Evolutionary conservation across 2,888 invertebrate genomes (phyloP), one percentile per base, ranked within the genome.

Genomic region (Plutella xylostella): DNA sequence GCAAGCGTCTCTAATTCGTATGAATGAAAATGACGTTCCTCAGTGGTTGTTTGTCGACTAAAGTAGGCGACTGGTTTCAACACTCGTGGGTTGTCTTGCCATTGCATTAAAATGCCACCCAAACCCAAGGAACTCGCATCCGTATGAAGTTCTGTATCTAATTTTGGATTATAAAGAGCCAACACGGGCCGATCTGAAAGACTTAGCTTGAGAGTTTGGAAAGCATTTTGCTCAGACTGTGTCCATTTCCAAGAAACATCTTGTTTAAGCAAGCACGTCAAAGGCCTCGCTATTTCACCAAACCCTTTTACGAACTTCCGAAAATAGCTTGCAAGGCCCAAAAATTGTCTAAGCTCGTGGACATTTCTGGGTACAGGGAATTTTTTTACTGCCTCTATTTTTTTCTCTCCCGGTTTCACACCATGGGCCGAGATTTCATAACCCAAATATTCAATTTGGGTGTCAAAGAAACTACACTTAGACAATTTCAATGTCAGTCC

Each of bases 1-100:
- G 55, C 55, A 35, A 58, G 39, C 0, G 58, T 56, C 45, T 60
- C 56, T 6, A 61, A 45, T 37, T 62, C 60, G 45, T 58, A 62
- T 55, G 43, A 67, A 60, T 49, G 49, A 19, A 49, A 58, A 9
- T 45, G 47, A 2, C 47, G 43, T 40, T 59, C 53, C 2, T 48
- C 51, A 4, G 15, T n/a, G 11, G 54, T 47, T 1, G 54, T 54
- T 17, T 53, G 51, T 20, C 48, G 38, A 45, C 58, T 61, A 45
- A 52, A 61, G 6, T 33, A 33, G 14, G 33, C 33, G 14, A 33
- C 33, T 7, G 33, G 33, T 14, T 33, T 33, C 33, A 33, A 15
- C 15, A 14, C 33, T 2, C 47, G 44, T n/a, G 6, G 5, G 33
- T 7, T 14, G 7, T 33, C 33, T 14, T 33, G 33, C 33, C 33